These are phyloP conservation scores for Pipistrellus pygmaeus DNA, from an alignment of 2,797 vertebrate genomes.

Conservation along the genomic window DNA sequence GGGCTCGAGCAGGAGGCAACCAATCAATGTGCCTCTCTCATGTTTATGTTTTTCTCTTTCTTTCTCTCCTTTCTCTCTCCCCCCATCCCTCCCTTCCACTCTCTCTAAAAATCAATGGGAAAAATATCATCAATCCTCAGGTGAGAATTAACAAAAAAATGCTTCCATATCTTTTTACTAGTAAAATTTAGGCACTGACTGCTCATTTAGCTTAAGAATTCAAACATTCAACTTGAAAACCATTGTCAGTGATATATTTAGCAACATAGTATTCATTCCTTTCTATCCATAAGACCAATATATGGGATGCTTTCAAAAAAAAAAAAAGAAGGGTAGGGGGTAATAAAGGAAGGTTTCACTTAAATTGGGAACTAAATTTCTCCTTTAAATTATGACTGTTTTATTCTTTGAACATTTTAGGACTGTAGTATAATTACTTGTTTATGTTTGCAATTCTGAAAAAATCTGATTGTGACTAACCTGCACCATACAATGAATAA, in stretches of 20 bases:
- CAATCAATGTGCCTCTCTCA: background rate
- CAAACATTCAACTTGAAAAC: background rate
- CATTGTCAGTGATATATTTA: background rate
- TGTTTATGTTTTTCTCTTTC: too few relatives aligned
- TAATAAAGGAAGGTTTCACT: background rate
- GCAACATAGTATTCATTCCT: conserved; percentile 6
- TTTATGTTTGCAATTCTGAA: background rate
- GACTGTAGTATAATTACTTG: background rate
- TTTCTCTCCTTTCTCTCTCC: too few relatives aligned
- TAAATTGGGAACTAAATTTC: background rate
- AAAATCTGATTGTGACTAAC: conserved; percentile 15
- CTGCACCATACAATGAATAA: background rate
- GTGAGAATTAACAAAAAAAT: background rate
- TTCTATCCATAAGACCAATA: background rate
- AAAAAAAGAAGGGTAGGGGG: background rate
- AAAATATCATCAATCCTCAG: too few relatives aligned
- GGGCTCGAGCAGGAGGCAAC: too few relatives aligned
- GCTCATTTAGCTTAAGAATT: conserved; percentile 42
- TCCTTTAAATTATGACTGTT: background rate
- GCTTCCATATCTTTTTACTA: background rate
- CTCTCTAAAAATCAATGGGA: too few relatives aligned
- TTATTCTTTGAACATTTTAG: conserved; percentile 43
- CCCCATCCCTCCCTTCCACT: too few relatives aligned
- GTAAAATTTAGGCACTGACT: background rate
- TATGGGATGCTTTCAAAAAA: background rate